These are phyloP conservation scores for Manacus vitellinus DNA, from an alignment of 2,113 vertebrate species.

Conservation along the genomic window DNA sequence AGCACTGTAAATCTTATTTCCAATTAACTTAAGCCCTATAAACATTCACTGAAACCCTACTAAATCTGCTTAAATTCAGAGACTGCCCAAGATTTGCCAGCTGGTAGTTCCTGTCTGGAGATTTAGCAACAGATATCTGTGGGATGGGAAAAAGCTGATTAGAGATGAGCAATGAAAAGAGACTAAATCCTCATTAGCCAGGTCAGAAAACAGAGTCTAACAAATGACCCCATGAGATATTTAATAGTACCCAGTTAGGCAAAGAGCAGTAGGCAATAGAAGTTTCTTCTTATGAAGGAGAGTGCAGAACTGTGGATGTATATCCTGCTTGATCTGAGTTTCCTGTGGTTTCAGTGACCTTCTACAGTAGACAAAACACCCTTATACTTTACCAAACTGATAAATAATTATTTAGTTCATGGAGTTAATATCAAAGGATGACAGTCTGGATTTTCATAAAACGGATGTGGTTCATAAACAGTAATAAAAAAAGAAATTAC, in stretches of 20 bases:
- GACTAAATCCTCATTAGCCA: conserved; percentile 22
- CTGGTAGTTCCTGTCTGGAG: conserved; percentile 33
- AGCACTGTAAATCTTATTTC: conserved; percentile 54
- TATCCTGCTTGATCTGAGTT: not conserved
- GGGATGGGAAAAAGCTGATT: conserved; percentile 51
- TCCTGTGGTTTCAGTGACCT: not conserved
- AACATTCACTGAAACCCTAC: conserved; percentile 21
- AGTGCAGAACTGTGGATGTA: not conserved
- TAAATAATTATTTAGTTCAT: not conserved
- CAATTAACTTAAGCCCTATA: conserved; percentile 58
- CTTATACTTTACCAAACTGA: not conserved
- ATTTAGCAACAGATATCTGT: conserved; percentile 59
- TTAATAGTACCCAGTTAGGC: not conserved
- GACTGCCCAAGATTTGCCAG: not conserved
- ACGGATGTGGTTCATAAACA: not conserved
- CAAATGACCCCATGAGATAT: not conserved
- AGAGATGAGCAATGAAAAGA: conserved; percentile 23
- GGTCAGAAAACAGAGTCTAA: conserved; percentile 6
- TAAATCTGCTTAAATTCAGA: conserved; percentile 64
- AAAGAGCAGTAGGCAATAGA: not conserved
- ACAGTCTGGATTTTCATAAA: not conserved
- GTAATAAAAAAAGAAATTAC: not conserved
- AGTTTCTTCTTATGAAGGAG: not conserved
- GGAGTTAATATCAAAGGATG: not conserved
- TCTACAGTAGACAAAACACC: not conserved